Conservation (phyloP, 2,888 invertebrate species). For the Caenorhabditis sp. region DNA sequence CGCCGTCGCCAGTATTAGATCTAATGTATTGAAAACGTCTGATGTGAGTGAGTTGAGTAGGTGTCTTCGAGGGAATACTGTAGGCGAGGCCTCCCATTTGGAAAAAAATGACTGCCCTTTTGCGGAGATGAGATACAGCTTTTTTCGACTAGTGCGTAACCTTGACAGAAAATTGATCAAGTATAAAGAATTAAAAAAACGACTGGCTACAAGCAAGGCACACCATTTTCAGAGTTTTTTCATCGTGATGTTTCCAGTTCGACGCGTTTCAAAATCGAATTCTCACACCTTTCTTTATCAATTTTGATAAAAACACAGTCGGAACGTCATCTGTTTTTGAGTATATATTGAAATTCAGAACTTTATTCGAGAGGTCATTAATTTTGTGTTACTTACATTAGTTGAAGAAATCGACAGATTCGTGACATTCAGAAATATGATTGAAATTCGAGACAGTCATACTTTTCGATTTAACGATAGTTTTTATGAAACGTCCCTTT, state of each 20-base stretch:
- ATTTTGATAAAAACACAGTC: slow-evolving; percentile 10
- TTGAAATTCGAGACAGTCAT: no score
- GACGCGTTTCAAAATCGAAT: not conserved
- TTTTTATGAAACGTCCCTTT: not conserved
- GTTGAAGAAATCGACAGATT: not conserved
- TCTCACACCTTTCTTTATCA: slow-evolving; percentile 16
- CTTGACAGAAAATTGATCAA: slow-evolving; percentile 1
- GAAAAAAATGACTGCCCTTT: slow-evolving; percentile 5
- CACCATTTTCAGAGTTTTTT: not conserved
- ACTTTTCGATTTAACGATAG: no score
- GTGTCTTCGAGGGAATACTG: slow-evolving; percentile 12
- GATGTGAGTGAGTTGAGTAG: no score
- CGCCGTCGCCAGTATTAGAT: no score
- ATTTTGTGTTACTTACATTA: not conserved
- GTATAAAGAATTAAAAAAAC: not conserved
- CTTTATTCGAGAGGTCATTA: not conserved
- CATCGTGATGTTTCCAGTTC: slow-evolving; percentile 19
- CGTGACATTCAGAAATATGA: no score
- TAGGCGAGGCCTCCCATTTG: not conserved
- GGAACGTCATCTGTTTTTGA: slow-evolving; percentile 5
- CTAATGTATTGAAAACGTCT: no score
- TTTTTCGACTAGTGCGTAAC: slow-evolving; percentile 7
- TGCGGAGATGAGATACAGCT: slow-evolving; percentile 9
- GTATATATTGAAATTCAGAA: not conserved
- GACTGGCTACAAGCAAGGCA: not conserved